These are phyloP conservation scores for Drosophila helvetica DNA, from an alignment of 2,888 invertebrate species.

Conservation along the genomic window DNA sequence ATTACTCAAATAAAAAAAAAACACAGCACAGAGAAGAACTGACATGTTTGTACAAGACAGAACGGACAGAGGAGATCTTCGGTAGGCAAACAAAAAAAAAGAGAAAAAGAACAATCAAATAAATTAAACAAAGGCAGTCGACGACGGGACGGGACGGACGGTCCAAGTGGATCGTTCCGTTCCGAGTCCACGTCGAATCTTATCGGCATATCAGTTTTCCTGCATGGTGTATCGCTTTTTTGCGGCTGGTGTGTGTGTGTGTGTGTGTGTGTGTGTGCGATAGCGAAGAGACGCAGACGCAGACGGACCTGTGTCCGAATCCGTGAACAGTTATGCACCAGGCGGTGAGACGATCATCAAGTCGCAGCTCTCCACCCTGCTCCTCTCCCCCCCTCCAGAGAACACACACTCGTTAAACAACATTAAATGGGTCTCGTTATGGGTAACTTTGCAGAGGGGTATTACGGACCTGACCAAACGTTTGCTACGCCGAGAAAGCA, in stretches of 20 bases:
- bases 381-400: neutral
- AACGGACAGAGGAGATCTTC: slow-evolving; percentile 43
- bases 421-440: slow-evolving; percentile 75
- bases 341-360: slow-evolving; percentile 49
- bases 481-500: neutral
- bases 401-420: slow-evolving; percentile 68
- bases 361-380: slow-evolving; percentile 48
- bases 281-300: no score
- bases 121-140: slow-evolving; percentile 73
- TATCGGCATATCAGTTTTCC: slow-evolving; percentile 70
- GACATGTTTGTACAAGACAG: slow-evolving; percentile 73
- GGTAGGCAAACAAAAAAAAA: slow-evolving; percentile 58
- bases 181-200: slow-evolving; percentile 54
- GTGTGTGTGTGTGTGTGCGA: slow-evolving; percentile 38
- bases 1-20: slow-evolving; percentile 68
- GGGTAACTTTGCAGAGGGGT: slow-evolving; percentile 9
- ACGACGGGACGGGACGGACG: slow-evolving; percentile 52
- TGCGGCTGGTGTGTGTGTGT: slow-evolving; percentile 66
- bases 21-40: slow-evolving; percentile 31
- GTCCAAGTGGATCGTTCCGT: slow-evolving; percentile 48
- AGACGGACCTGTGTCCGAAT: slow-evolving; percentile 46
- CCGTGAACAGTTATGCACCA: slow-evolving; percentile 68
- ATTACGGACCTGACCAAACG: neutral
- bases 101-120: slow-evolving; percentile 73
- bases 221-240: slow-evolving; percentile 59